phyloP scores from a whole-genome alignment of 1,140 invertebrate species.

The Heliothis virescens region DNA sequence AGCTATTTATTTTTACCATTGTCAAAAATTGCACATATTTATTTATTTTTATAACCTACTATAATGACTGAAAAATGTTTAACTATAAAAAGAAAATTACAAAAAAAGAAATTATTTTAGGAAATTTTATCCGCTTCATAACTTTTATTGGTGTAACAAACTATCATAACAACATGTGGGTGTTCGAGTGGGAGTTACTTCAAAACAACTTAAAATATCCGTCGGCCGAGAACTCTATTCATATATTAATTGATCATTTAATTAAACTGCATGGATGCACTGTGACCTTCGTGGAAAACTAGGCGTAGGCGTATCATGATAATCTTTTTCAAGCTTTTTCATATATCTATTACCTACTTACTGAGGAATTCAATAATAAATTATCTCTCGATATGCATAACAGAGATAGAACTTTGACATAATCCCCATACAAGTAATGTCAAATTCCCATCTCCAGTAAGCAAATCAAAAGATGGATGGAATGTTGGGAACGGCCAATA shows the following conservation, averaged over 20 bases:
- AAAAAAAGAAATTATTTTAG: not conserved
- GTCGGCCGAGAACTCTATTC: not conserved
- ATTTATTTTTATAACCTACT: no score
- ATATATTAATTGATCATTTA: not conserved
- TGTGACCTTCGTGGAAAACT: not conserved
- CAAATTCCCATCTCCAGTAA: no score
- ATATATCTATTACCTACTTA: no score
- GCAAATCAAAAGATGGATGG: no score
- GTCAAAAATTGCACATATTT: no score
- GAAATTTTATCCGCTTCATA: not conserved
- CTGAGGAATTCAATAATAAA: no score
- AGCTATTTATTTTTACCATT: no score
- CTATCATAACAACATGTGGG: not conserved
- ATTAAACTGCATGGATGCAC: constrained; percentile 1
- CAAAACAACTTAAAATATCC: not conserved
- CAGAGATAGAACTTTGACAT: no score
- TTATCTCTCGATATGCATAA: no score
- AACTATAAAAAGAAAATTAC: not conserved
- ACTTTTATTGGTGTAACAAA: not conserved
- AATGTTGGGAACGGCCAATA: no score
- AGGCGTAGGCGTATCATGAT: not conserved
- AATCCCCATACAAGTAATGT: no score
- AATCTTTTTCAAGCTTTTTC: no score
- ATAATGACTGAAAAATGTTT: not conserved
- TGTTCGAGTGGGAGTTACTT: not conserved